Percentiles rank a stretch among this genome's conserved stretches.
phyloP scores from a whole-genome alignment of 2,888 invertebrate species.

The Coremacera marginata region DNA sequence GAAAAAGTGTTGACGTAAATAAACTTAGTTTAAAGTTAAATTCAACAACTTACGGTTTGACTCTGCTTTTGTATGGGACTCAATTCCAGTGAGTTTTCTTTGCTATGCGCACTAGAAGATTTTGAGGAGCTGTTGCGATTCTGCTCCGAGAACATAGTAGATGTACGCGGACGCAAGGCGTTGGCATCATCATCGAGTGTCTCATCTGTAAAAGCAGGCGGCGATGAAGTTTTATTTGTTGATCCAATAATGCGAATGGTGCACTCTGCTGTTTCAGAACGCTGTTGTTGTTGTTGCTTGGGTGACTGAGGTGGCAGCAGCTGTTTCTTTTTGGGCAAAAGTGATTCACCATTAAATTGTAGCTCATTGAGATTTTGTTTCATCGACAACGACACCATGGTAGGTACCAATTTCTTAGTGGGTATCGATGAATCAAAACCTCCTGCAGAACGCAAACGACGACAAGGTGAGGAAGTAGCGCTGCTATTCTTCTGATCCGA shows the following conservation, averaged over 20 bases:
- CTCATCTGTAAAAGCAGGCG: conserved; percentile 28
- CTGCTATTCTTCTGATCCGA: conserved; percentile 35
- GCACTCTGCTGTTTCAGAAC: conserved; percentile 52
- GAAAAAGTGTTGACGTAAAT: background rate
- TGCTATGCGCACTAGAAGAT: conserved; percentile 13
- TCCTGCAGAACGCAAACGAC: conserved; percentile 42
- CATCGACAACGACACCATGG: conserved; percentile 62
- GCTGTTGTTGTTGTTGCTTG: background rate
- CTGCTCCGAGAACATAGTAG: conserved; percentile 60
- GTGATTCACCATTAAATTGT: conserved; percentile 59
- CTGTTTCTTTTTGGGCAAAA: conserved; percentile 7
- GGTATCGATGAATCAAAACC: conserved; percentile 38
- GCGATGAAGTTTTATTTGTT: background rate
- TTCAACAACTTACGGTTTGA: conserved; percentile 57
- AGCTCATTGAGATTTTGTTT: conserved; percentile 66
- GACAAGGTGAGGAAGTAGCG: conserved; percentile 27
- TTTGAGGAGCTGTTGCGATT: conserved; percentile 37
- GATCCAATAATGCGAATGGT: conserved; percentile 52
- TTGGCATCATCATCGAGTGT: conserved; percentile 41
- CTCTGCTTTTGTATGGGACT: conserved; percentile 62
- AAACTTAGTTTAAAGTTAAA: background rate
- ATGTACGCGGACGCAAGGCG: conserved; percentile 57
- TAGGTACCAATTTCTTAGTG: conserved; percentile 55
- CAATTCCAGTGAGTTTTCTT: conserved; percentile 52
- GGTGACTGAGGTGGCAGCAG: background rate